A percentile compares a stretch with the other conserved stretches of the same genome.
Evolutionary conservation across 2,113 vertebrate genomes (phyloP).

Genomic region (Malurus melanocephalus): DNA sequence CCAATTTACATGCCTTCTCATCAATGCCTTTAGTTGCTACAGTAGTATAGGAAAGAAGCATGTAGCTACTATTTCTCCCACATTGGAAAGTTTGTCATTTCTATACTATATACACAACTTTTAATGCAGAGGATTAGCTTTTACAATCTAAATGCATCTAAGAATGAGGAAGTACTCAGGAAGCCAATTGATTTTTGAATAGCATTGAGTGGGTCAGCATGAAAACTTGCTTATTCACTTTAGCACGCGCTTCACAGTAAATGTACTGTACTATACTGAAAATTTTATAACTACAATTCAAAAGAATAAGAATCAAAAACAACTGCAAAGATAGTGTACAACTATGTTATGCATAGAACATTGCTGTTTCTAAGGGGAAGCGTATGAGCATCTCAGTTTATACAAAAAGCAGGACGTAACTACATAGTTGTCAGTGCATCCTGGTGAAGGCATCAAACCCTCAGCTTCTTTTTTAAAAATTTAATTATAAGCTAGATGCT

Average conservation of each 20-base stretch:
- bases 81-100: conserved; percentile 58
- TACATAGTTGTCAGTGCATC: conserved; percentile 87
- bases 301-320: conserved; percentile 78
- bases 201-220: conserved; percentile 83
- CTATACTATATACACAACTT: conserved; percentile 73
- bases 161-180: conserved; percentile 67
- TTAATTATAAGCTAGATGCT: conserved; percentile 81
- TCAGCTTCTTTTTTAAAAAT: conserved; percentile 72
- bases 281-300: conserved; percentile 75
- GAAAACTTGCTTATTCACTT: conserved; percentile 83
- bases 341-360: conserved; percentile 93
- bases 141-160: conserved; percentile 74
- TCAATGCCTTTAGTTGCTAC: conserved; percentile 75
- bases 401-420: conserved; percentile 88
- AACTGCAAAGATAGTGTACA: conserved; percentile 88
- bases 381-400: conserved; percentile 85
- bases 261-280: conserved; percentile 88
- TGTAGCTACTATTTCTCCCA: conserved; percentile 70
- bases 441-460: conserved; percentile 75
- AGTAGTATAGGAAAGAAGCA: conserved; percentile 75
- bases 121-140: conserved; percentile 73
- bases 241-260: conserved; percentile 88
- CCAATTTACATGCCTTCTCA: conserved; percentile 83
- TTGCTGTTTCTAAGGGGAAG: conserved; percentile 91
- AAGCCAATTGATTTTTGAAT: conserved; percentile 76